Base-by-base conservation (phyloP, 1,140 invertebrate species). In the Philopotamus ludificatus region DNA sequence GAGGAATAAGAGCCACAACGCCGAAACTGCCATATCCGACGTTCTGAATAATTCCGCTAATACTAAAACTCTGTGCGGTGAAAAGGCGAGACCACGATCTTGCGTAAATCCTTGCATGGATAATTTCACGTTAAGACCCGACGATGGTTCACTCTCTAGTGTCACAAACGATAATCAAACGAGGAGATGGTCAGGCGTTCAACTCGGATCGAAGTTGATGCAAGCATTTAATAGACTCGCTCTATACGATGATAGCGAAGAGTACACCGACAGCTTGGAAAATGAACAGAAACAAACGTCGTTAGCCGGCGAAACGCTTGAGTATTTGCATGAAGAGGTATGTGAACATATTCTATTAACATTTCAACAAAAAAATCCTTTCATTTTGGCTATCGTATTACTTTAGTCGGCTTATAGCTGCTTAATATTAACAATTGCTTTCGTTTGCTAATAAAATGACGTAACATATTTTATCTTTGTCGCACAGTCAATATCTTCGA, bases 251-350 rank as follows among this genome's bases (percentile, higher is more conserved):
- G 86, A 86, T 45, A 86, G 86, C 71, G 87, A 88, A 66, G 88
- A 89, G 74, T 89, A 90, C 72, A 86, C 86, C 1, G 88, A 89
- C 75, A 89, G 87, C 74, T 76, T 89, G 65, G 88, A 89, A 73
- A 85, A 84, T 71, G 82, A 82, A 73, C 72, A 80, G 63, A 53
- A 66, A 20, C 68, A 22, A 66, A 71, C 7, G 41, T 34, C 44
- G 72, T 68, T 71, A 51, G 59, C 50, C 18, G 49, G 63, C 23
- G 59, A 70, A 2, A 70, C 71, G n/a, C 3, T 7, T 28, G 60
- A 65, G 41, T 54, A 41, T 51, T 50, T 44, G 44, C 63, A 66
- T 28, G 66, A 64, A 10, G 70, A 69, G 60, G 70, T 69, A 66
- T 66, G 18, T 28, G 22, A 20, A 61, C 20, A 44, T 44, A 15